Percentiles rank a stretch among this genome's conserved stretches.
Evolutionary conservation across 2,888 invertebrate genomes (phyloP).

Genomic region (Hypselothyrea guttata): DNA sequence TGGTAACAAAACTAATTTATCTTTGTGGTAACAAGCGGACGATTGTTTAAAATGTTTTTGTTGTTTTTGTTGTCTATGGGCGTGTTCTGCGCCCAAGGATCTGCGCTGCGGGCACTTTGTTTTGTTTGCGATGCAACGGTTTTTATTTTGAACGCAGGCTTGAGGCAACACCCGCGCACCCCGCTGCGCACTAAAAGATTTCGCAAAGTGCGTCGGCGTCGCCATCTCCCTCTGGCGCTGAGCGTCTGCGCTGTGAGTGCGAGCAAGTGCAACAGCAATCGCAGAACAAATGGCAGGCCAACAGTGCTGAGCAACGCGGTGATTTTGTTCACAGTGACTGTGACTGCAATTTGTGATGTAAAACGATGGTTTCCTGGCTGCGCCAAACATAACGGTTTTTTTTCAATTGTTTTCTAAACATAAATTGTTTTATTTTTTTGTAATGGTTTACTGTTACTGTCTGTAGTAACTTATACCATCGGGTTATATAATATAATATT

Average conservation of each 20-base stretch:
- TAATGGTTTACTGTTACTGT: too few species aligned
- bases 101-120: too few species aligned
- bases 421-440: too few species aligned
- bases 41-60: constrained; percentile 50
- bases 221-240: not conserved
- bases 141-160: constrained; percentile 73
- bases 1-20: constrained; percentile 62
- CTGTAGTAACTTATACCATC: too few species aligned
- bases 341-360: too few species aligned
- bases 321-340: constrained; percentile 7
- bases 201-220: constrained; percentile 44
- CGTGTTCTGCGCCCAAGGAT: constrained; percentile 55
- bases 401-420: too few species aligned
- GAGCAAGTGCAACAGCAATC: constrained; percentile 39
- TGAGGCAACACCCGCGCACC: constrained; percentile 25
- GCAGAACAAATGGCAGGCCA: constrained; percentile 33
- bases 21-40: constrained; percentile 54
- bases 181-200: constrained; percentile 26
- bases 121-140: constrained; percentile 51
- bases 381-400: too few species aligned
- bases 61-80: constrained; percentile 28
- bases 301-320: constrained; percentile 14
- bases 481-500: too few species aligned
- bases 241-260: constrained; percentile 8
- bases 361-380: too few species aligned